Evolutionary conservation across 2,888 invertebrate genomes (phyloP).

Genomic region (Caenorhabditis drosophilae): DNA sequence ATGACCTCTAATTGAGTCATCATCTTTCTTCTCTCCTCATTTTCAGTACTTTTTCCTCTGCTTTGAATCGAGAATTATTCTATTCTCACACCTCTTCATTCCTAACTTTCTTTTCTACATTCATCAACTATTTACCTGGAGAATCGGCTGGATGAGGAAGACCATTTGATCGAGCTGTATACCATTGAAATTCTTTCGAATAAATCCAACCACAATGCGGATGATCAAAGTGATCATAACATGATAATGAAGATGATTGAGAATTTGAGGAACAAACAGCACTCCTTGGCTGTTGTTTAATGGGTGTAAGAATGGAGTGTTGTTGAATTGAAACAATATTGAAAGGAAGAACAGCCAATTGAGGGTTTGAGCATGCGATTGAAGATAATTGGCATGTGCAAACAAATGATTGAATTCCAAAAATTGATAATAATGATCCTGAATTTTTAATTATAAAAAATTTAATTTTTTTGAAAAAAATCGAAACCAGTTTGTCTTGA

Average conservation of each 20-base stretch:
- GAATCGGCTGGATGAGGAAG: conserved; percentile 30
- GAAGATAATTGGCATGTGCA: conserved; percentile 46
- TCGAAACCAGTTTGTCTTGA: conserved; percentile 46
- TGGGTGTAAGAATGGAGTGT: conserved; percentile 17
- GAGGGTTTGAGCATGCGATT: conserved; percentile 38
- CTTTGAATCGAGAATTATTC: not conserved
- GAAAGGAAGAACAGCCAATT: conserved; percentile 33
- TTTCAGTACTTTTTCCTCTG: too few relatives aligned
- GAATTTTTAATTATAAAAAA: too few relatives aligned
- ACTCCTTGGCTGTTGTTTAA: conserved; percentile 3
- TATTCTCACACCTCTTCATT: conserved; percentile 1
- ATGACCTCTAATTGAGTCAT: too few relatives aligned
- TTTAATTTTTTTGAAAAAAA: too few relatives aligned
- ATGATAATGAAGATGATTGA: conserved; percentile 11
- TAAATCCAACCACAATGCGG: conserved; percentile 37
- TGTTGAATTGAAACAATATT: conserved; percentile 22
- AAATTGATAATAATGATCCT: conserved; percentile 53
- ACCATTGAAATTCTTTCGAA: conserved; percentile 45
- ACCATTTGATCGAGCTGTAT: conserved; percentile 29
- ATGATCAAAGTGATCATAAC: conserved; percentile 20
- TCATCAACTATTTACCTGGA: conserved; percentile 20
- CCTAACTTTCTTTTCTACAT: not conserved
- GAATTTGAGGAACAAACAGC: too few relatives aligned
- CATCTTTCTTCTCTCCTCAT: too few relatives aligned
- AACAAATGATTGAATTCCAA: conserved; percentile 52